phyloP scores from a whole-genome alignment of 2,113 vertebrate genomes.

The Aldabrachelys gigantea region DNA sequence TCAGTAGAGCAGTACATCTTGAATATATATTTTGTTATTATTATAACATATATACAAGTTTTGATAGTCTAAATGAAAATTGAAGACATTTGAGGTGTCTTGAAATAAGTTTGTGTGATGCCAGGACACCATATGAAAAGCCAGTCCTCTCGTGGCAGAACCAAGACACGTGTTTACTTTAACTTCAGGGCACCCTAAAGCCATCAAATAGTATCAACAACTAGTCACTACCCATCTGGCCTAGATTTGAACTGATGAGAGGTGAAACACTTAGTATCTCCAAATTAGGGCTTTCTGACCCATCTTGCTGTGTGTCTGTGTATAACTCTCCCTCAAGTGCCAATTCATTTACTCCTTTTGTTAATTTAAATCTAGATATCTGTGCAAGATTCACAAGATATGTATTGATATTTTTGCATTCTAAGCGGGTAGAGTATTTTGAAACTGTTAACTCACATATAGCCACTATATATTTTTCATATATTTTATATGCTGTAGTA shows the following conservation, averaged over 20 bases:
- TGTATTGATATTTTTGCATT: not conserved
- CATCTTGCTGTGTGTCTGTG: not conserved
- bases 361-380: not conserved
- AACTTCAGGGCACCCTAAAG: not conserved
- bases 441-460: not conserved
- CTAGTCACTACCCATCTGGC: not conserved
- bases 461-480: not conserved
- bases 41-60: not conserved
- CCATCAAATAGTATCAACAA: not conserved
- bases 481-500: conserved; percentile 2
- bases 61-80: not conserved
- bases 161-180: not conserved
- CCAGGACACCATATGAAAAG: not conserved
- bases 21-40: not conserved
- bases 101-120: not conserved
- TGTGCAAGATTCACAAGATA: not conserved
- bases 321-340: not conserved
- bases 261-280: not conserved
- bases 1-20: not conserved
- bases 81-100: not conserved
- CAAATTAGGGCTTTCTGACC: not conserved
- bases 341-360: not conserved
- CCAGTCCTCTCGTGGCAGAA: not conserved
- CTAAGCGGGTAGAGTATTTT: conserved; percentile 15
- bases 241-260: not conserved